Conservation (phyloP, 2,797 vertebrate genomes). For the Clarias laeviceps region DNA sequence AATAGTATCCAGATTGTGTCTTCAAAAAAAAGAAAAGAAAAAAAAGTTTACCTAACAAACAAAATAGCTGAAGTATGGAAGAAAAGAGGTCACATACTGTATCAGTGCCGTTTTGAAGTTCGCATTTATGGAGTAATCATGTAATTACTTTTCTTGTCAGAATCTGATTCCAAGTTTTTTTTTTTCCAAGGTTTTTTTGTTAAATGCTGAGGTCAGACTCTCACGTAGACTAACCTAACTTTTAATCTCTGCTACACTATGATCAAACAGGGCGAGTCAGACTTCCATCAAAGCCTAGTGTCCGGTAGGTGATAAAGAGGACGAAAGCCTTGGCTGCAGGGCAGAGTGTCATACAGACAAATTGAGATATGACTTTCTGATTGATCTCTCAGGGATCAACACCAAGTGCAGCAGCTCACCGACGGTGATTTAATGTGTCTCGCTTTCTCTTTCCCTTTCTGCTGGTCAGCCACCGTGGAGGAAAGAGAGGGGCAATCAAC, state of each 20-base stretch:
- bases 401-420: constrained; percentile 59
- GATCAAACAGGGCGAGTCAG: neutral
- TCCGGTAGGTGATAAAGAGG: constrained; percentile 32
- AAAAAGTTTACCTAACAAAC: neutral
- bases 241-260: neutral
- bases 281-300: constrained; percentile 12
- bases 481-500: constrained; percentile 58
- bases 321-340: constrained; percentile 10
- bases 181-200: neutral
- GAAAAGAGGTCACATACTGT: neutral
- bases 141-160: neutral
- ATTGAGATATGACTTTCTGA: constrained; percentile 55
- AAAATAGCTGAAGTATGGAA: neutral
- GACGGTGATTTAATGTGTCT: constrained; percentile 56
- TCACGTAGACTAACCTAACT: neutral
- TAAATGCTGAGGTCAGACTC: neutral
- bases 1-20: neutral
- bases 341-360: constrained; percentile 46
- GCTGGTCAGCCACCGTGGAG: constrained; percentile 52
- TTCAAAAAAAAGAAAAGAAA: neutral
- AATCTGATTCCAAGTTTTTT: neutral
- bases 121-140: neutral
- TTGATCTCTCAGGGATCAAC: constrained; percentile 56
- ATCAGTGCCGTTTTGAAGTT: neutral
- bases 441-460: constrained; percentile 37